These are phyloP conservation scores for Natrix natrix DNA, from an alignment of 2,797 vertebrate species.

Conservation along the genomic window DNA sequence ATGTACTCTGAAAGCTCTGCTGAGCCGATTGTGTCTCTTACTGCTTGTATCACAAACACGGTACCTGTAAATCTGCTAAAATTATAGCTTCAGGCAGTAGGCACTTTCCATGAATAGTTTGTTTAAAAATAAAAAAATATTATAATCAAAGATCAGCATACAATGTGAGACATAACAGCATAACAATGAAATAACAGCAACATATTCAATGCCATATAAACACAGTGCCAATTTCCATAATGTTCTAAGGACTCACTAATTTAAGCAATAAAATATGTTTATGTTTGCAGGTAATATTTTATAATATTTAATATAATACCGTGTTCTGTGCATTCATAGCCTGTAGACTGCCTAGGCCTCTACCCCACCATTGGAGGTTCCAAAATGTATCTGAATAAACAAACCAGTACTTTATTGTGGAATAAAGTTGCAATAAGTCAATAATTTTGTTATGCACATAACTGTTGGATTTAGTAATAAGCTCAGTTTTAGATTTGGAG, in stretches of 20 bases:
- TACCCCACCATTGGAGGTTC: neutral
- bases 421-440: neutral
- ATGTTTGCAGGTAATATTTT: neutral
- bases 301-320: neutral
- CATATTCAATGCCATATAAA: conserved; percentile 2
- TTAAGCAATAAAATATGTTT: neutral
- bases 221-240: neutral
- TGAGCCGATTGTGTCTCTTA: conserved; percentile 40
- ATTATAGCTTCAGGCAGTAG: conserved; percentile 40
- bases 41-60: conserved; percentile 28
- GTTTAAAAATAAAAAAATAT: conserved; percentile 41
- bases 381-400: neutral
- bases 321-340: neutral
- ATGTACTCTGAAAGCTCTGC: conserved; percentile 40
- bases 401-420: neutral
- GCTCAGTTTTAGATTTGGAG: neutral
- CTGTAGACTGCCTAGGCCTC: neutral
- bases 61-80: conserved; percentile 35
- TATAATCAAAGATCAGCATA: conserved; percentile 6
- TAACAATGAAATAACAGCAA: neutral
- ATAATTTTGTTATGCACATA: neutral
- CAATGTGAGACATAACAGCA: neutral
- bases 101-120: conserved; percentile 19
- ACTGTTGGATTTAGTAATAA: neutral
- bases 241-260: neutral